Base-by-base conservation (phyloP, 2,113 vertebrate genomes). In the Athene cunicularia region DNA sequence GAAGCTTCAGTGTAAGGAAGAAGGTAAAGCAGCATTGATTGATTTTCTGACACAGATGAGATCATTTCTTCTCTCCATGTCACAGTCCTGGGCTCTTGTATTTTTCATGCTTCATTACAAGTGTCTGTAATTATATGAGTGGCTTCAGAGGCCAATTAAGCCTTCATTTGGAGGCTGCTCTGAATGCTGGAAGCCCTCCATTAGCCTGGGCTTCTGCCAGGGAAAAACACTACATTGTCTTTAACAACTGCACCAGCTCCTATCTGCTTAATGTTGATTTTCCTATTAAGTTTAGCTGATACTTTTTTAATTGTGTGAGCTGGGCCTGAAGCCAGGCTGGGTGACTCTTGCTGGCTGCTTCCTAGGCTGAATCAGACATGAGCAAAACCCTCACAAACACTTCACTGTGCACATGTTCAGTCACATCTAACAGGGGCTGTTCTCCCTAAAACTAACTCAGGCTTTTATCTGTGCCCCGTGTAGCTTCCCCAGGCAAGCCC, bases 201-300 rank as follows among this genome's bases (percentile, higher is more conserved):
- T 92, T 91, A 96, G 94, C 60, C 85, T 97, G 95, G 88, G 73
- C 16, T 92, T 88, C 94, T 95, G 86, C 94, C 92, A 96, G 50
- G 91, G 96, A 97, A 97, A 95, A 94, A 93, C 75, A 95, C 96
- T 67, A 73, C 82, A 39, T 37, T 73, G 90, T 81, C 86, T 93
- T 97, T 96, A 93, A 95, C 94, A 97, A 52, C 32, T 82, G 83
- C 75, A 95, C 47, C 92, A 94, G 87, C 89, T 94, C 84, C 92
- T 97, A 72, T 98, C 97, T 98, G 97, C 92, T 97, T 95, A 96
- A 95, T 94, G 96, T 94, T 90, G 92, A 96, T 97, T 85, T 96
- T 96, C 97, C 95, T 90, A 88, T 97, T 97, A 97, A 89, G 89
- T 93, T 93, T 88, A 86, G 92, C 91, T 97, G 97, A 97, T 96